Base-by-base conservation (phyloP, 2,888 invertebrate species). In the Synanthedon myopaeformis region DNA sequence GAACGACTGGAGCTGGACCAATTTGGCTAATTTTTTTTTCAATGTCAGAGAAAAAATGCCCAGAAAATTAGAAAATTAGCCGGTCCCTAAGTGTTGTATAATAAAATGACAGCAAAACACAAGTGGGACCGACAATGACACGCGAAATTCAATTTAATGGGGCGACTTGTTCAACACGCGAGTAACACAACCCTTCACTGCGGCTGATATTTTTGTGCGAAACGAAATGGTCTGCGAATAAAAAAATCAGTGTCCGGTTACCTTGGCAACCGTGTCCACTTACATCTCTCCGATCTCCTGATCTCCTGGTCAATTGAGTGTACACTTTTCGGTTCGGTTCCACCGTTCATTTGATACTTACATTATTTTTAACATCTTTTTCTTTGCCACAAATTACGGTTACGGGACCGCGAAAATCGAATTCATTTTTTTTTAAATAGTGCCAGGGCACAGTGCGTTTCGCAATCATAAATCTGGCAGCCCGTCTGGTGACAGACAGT, bases 281-380 rank as follows among this genome's bases (percentile, higher is more conserved):
- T 82, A 76, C 82, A 70, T 63, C 66, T 63, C 65, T 65, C 68
- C 66, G 59, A 62, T 66, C 74, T 69, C 74, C 77, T 71, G 69
- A 71, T 73, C 76, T 76, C 73, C 81, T 79, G 84, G 77, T 86
- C 84, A 82, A 86, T 86, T 85, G 82, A 72, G 72, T 74, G 65
- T 70, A 57, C 69, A 68, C 77, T 79, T 74, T 75, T 74, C 59
- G 53, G 14, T 13, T 45, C n/a, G n/a, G n/a, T 45, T 45, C 13
- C 14, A 4, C 14, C n/a, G 45, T 45, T 11, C n/a, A 45, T 14
- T 45, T 45, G 45, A 45, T 45, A 45, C 14, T 10, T 23, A 23
- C 23, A 4, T 23, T 23, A 45, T 13, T n/a, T 12, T 45, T 45
- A 45, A 13, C 5, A 13, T 45, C n/a, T 49, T 49, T 49, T 49